Evolutionary conservation across 1,140 invertebrate species (phyloP), one percentile per base, ranked within the genome.

Genomic region (Aphaenogaster ashmeadi): DNA sequence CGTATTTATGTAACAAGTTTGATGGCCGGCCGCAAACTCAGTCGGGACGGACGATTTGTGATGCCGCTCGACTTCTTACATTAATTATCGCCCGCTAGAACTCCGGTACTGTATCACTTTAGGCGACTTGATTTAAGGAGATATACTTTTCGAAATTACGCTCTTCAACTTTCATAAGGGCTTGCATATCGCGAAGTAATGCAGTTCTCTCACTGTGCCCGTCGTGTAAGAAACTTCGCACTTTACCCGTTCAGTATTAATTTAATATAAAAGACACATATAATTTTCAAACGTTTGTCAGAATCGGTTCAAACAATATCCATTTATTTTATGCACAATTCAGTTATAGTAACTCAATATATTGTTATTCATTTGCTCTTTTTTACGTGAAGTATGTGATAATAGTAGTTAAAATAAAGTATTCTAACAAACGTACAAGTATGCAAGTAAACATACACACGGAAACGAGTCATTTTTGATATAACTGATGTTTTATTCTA

Each of bases 1-100:
- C 15, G 87, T 69, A 81, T 88, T 78, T 85, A 64, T 69, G 54
- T 58, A 41, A 60, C 56, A 86, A 89, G 64, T 58, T 89, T 69
- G 56, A 69, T 9, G 54, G 62, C 71, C 83, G 66, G 56, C 54
- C 56, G 79, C 80, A 47, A 77, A 88, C 67, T 60, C 88, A 60
- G 54, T 41, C 36, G 79, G 54, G 87, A 83, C 56, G 50, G 21
- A 72, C 71, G 80, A 83, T 88, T 88, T 54, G 52, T 56, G 38
- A 85, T 50, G 60, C 58, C n/a, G n/a, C 86, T 50, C 56, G 33
- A 58, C 66, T 83, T 83, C 72, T 83, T 83, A 56, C 77, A 52
- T 67, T 83, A 64, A 88, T 66, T 75, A 50, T 52, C 58, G 27
- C 38, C 36, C 18, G 71, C 36, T 79, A 44, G 9, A 74, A 47